phyloP scores from a whole-genome alignment of 2,888 invertebrate species.

The Tachina fera region DNA sequence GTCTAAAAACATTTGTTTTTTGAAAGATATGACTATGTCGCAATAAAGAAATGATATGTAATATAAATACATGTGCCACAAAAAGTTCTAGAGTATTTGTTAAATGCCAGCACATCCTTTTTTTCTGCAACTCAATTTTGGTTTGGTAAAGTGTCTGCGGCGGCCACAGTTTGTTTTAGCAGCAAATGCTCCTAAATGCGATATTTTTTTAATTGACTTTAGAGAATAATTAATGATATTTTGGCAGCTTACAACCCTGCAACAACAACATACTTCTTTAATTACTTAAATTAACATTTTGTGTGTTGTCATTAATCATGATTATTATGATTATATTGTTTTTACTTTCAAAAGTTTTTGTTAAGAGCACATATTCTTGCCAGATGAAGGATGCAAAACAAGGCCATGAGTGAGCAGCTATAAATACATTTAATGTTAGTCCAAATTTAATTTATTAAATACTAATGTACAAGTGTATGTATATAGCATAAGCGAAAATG shows the following conservation, averaged over 20 bases:
- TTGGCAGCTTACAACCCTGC: background rate
- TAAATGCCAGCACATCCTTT: background rate
- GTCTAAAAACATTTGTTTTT: no score
- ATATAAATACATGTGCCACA: no score
- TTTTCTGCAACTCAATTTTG: background rate
- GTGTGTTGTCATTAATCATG: conserved; percentile 15
- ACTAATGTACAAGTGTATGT: no score
- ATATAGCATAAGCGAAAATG: no score
- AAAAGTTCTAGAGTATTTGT: background rate
- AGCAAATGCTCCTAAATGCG: background rate
- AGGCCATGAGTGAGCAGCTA: no score
- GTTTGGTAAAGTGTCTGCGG: background rate
- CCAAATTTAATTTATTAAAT: no score
- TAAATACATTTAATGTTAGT: no score
- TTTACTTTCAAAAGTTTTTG: background rate
- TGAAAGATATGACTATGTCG: no score
- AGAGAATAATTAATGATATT: conserved; percentile 55
- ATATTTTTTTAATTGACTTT: conserved; percentile 48
- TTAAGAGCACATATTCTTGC: background rate
- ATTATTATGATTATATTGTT: background rate
- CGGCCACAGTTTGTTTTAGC: background rate
- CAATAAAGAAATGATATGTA: background rate
- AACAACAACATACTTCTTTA: conserved; percentile 3
- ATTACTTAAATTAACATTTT: conserved; percentile 28
- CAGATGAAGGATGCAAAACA: background rate